Evolutionary conservation across 1,140 invertebrate species (phyloP).

Genomic region (Stegodyphus mimosarum): DNA sequence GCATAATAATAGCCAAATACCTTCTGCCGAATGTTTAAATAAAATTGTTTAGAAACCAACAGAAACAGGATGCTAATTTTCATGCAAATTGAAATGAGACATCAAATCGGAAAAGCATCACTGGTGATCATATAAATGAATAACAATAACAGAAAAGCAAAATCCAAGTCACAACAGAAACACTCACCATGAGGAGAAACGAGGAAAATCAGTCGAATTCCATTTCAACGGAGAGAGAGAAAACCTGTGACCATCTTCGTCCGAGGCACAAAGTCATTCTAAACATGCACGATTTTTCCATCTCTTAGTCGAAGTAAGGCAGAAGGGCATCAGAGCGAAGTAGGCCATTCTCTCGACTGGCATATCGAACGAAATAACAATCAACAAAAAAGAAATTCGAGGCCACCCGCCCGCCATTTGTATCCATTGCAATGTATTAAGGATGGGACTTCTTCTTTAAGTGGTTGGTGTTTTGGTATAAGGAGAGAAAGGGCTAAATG

Average conservation of each 20-base stretch:
- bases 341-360: conserved; percentile 38
- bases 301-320: conserved; percentile 34
- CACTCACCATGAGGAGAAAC: conserved; percentile 28
- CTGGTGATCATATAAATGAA: too few relatives aligned
- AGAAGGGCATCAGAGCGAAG: conserved; percentile 53
- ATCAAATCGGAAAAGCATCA: too few relatives aligned
- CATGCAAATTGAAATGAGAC: too few relatives aligned
- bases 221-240: conserved; percentile 18
- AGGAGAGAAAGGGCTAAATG: too few relatives aligned
- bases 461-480: too few relatives aligned
- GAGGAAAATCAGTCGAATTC: background rate
- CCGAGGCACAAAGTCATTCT: background rate
- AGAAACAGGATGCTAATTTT: too few relatives aligned
- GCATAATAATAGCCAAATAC: too few relatives aligned
- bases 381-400: conserved; percentile 16
- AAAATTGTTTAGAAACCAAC: too few relatives aligned
- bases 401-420: background rate
- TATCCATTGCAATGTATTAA: too few relatives aligned
- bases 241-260: conserved; percentile 8
- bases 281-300: conserved; percentile 1
- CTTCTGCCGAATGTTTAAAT: too few relatives aligned
- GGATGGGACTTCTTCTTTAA: too few relatives aligned
- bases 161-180: background rate
- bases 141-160: too few relatives aligned
- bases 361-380: conserved; percentile 20